Conservation (phyloP, 2,888 invertebrate genomes). For the Mallateleia sp. region DNA sequence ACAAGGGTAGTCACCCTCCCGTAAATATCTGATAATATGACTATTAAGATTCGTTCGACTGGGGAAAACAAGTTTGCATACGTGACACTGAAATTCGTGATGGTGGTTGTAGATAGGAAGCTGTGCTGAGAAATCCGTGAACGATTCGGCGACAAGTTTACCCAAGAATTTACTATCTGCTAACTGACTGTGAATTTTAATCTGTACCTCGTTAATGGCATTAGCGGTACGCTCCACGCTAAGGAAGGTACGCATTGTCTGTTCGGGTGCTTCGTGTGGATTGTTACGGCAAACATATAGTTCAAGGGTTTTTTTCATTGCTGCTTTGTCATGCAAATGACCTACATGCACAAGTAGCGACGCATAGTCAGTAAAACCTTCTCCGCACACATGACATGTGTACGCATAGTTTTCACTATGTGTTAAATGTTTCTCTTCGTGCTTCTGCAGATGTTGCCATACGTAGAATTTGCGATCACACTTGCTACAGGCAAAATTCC, state of each 20-base stretch:
- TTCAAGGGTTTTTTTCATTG: conserved; percentile 35
- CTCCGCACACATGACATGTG: conserved; percentile 53
- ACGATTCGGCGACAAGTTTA: conserved; percentile 51
- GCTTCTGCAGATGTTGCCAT: conserved; percentile 45
- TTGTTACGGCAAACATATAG: not conserved
- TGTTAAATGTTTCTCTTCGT: conserved; percentile 48
- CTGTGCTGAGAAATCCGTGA: conserved; percentile 68
- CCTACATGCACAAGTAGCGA: conserved; percentile 61
- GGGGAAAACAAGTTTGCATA: conserved; percentile 68
- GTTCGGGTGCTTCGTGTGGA: not conserved
- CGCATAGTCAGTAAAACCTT: conserved; percentile 39
- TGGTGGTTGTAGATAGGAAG: conserved; percentile 17
- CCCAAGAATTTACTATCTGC: conserved; percentile 32
- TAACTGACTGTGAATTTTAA: conserved; percentile 23
- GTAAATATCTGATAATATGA: conserved; percentile 58
- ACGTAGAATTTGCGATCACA: conserved; percentile 52
- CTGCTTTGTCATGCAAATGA: conserved; percentile 59
- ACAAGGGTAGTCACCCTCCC: conserved; percentile 60
- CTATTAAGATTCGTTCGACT: conserved; percentile 43
- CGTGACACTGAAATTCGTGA: conserved; percentile 58
- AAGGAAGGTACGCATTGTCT: conserved; percentile 30
- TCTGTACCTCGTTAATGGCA: conserved; percentile 52
- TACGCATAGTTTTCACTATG: conserved; percentile 3
- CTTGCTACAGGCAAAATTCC: conserved; percentile 40
- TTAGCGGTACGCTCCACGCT: conserved; percentile 64